These are phyloP conservation scores for Ephestia elutella DNA, from an alignment of 1,140 invertebrate genomes.

Conservation along the genomic window DNA sequence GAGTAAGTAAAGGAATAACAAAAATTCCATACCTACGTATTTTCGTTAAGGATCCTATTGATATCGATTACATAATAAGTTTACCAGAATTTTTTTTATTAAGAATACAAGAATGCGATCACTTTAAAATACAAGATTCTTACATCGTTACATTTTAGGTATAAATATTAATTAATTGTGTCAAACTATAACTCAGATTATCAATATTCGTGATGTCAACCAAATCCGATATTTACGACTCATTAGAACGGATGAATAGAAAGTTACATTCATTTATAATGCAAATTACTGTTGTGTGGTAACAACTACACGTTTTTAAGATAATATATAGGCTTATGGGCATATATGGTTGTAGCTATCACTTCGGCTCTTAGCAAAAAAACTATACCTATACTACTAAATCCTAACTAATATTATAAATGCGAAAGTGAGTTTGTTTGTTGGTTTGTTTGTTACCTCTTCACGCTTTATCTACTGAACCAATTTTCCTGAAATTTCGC, in stretches of 20 bases:
- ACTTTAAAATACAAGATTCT: background rate
- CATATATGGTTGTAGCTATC: too few relatives aligned
- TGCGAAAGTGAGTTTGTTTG: too few relatives aligned
- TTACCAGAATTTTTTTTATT: background rate
- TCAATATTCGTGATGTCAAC: background rate
- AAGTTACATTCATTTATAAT: background rate
- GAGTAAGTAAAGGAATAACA: too few relatives aligned
- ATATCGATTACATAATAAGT: background rate
- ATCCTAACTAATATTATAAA: too few relatives aligned
- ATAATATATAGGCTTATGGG: too few relatives aligned
- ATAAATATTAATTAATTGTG: slow-evolving; percentile 4
- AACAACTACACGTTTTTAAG: background rate
- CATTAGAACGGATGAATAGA: background rate
- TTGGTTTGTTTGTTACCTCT: too few relatives aligned
- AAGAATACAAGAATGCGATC: background rate
- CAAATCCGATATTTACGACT: background rate
- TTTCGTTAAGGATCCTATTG: too few relatives aligned
- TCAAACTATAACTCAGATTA: background rate
- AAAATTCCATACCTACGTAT: too few relatives aligned
- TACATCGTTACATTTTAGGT: background rate
- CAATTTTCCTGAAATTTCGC: too few relatives aligned
- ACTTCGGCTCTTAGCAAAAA: too few relatives aligned
- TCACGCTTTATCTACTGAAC: too few relatives aligned
- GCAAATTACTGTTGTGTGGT: background rate
- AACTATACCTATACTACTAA: too few relatives aligned